phyloP scores from a whole-genome alignment of 2,888 invertebrate genomes.

The Melanotus villosus region DNA sequence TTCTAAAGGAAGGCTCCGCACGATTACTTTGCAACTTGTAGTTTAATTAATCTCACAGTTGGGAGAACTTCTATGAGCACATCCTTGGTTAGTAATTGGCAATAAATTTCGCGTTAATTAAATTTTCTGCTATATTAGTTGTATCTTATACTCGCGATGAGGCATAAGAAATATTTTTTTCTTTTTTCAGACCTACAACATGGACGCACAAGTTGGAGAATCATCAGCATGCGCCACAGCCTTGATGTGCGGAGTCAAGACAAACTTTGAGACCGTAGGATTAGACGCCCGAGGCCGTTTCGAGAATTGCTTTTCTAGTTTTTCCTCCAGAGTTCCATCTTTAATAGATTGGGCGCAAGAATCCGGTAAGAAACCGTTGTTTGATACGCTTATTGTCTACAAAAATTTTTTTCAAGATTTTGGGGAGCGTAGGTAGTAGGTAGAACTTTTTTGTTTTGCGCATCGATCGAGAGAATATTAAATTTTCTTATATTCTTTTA shows the following conservation, averaged over 20 bases:
- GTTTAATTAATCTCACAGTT: slow-evolving; percentile 41
- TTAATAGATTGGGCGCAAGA: slow-evolving; percentile 75
- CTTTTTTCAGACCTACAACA: slow-evolving; percentile 75
- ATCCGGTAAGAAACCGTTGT: slow-evolving; percentile 67
- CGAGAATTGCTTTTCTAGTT: slow-evolving; percentile 73
- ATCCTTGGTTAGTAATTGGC: slow-evolving; percentile 33
- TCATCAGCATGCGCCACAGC: slow-evolving; percentile 80
- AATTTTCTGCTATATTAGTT: slow-evolving; percentile 15
- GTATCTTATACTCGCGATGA: neutral
- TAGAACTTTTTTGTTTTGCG: too few species aligned
- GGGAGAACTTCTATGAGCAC: slow-evolving; percentile 34
- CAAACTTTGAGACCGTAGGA: slow-evolving; percentile 76
- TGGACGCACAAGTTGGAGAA: slow-evolving; percentile 78
- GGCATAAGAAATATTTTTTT: slow-evolving; percentile 11
- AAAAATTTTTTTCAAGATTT: neutral
- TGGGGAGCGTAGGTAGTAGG: too few species aligned
- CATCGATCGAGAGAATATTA: too few species aligned
- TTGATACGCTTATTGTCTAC: neutral
- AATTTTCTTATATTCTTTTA: too few species aligned
- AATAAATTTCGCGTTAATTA: slow-evolving; percentile 37
- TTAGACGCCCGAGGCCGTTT: slow-evolving; percentile 73
- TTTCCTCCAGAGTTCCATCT: slow-evolving; percentile 71
- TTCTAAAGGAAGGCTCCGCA: slow-evolving; percentile 4
- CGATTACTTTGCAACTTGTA: slow-evolving; percentile 40
- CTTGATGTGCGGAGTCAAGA: slow-evolving; percentile 77